A percentile compares a stretch with the other conserved stretches of the same genome.
These are phyloP conservation scores for Poicephalus gulielmi DNA, from an alignment of 2,113 vertebrate genomes.

Conservation along the genomic window DNA sequence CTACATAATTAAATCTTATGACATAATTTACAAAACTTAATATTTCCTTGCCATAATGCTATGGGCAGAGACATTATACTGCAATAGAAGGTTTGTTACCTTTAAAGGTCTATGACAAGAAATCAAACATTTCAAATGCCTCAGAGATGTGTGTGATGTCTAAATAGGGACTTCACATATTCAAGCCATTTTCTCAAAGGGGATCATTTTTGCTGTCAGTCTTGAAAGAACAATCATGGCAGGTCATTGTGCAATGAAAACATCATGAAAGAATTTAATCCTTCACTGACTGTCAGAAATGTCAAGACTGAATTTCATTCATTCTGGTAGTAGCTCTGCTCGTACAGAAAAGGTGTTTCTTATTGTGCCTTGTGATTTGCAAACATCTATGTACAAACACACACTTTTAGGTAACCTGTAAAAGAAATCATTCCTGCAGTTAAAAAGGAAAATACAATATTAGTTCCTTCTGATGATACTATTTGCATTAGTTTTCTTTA, in stretches of 20 bases:
- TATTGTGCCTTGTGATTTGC: background rate
- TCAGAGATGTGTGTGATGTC: background rate
- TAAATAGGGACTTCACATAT: background rate
- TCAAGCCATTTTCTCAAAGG: conserved; percentile 8
- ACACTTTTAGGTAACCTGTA: background rate
- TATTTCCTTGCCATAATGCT: background rate
- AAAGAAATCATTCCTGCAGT: background rate
- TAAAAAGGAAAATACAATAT: background rate
- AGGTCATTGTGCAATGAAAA: conserved; percentile 14
- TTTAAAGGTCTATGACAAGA: background rate
- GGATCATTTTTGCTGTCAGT: conserved; percentile 18
- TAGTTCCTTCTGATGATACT: background rate
- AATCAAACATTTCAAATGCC: background rate
- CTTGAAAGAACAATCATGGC: background rate
- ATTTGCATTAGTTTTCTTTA: background rate
- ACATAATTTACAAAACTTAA: background rate
- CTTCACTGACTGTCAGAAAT: background rate
- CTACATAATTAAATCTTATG: background rate
- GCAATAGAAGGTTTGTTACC: background rate
- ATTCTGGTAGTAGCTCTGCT: background rate
- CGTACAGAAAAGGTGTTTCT: background rate
- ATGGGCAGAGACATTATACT: background rate
- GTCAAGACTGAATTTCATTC: background rate
- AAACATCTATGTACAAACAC: background rate
- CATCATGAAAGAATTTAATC: background rate